Conservation (phyloP, 2,888 invertebrate species). For the Standfussiana lucernea region DNA sequence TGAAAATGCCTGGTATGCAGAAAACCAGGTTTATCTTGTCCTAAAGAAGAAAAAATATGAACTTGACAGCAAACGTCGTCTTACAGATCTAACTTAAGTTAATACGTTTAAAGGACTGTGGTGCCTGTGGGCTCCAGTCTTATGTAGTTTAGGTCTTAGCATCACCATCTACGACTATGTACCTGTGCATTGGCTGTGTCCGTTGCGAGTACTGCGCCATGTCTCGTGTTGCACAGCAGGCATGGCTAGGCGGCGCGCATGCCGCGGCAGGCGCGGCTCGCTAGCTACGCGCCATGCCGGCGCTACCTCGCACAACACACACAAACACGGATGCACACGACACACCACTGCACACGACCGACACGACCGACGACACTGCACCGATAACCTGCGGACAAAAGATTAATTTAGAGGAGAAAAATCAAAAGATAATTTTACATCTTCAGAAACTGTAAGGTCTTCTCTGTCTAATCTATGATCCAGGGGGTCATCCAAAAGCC, state of each 20-base stretch:
- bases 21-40: not conserved
- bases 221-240: slow-evolving; percentile 79
- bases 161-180: slow-evolving; percentile 35
- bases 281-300: slow-evolving; percentile 85
- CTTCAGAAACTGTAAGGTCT: not conserved
- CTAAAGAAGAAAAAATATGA: not conserved
- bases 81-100: not conserved
- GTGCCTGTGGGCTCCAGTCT: slow-evolving; percentile 17
- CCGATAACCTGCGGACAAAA: slow-evolving; percentile 76
- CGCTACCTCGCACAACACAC: slow-evolving; percentile 74
- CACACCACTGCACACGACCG: slow-evolving; percentile 76
- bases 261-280: slow-evolving; percentile 83
- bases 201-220: slow-evolving; percentile 91
- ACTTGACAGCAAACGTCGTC: slow-evolving; percentile 6
- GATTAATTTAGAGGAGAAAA: slow-evolving; percentile 16
- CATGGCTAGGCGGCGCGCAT: slow-evolving; percentile 89
- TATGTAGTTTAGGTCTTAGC: not conserved
- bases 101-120: not conserved
- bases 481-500: not conserved
- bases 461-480: not conserved
- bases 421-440: not conserved
- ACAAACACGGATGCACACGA: slow-evolving; percentile 78
- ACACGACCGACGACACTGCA: slow-evolving; percentile 77
- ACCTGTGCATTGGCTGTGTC: slow-evolving; percentile 91
- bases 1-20: not conserved